Conservation (phyloP, 2,797 vertebrate genomes). For the Melopsittacus undulatus region DNA sequence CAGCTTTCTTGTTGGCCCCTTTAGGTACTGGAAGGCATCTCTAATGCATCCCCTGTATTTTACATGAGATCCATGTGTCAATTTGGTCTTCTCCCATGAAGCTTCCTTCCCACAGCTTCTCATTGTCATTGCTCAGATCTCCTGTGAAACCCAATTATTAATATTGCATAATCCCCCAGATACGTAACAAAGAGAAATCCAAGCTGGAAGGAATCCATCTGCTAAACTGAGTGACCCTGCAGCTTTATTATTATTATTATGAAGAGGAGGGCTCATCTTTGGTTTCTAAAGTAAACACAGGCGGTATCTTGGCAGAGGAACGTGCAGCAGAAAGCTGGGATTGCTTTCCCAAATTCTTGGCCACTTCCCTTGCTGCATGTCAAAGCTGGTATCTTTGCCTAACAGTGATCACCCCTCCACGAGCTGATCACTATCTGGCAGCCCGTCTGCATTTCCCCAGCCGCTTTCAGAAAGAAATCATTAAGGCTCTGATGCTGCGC, state of each 20-base stretch:
- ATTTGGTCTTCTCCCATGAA: not conserved
- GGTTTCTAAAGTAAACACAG: conserved; percentile 63
- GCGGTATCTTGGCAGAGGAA: conserved; percentile 60
- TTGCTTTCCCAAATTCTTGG: conserved; percentile 54
- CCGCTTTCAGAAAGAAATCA: conserved; percentile 48
- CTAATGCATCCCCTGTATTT: not conserved
- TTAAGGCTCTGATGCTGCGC: not conserved
- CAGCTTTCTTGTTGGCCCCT: not conserved
- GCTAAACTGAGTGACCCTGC: conserved; percentile 34
- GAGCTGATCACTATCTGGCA: conserved; percentile 54
- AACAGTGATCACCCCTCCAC: conserved; percentile 13
- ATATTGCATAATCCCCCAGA: not conserved
- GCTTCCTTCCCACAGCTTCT: conserved; percentile 13
- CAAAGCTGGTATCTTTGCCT: conserved; percentile 66
- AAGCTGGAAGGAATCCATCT: conserved; percentile 36
- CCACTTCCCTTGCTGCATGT: conserved; percentile 54
- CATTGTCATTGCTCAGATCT: not conserved
- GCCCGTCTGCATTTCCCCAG: conserved; percentile 40
- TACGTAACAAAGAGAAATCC: conserved; percentile 8
- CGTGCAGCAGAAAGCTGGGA: conserved; percentile 1
- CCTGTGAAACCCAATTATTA: not conserved
- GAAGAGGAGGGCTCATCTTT: conserved; percentile 21
- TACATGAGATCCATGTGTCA: rapidly evolving
- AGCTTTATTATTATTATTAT: conserved; percentile 32
- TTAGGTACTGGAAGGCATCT: not conserved